Evolutionary conservation across 2,113 vertebrate species (phyloP).

Genomic region (Oryzias javanicus): DNA sequence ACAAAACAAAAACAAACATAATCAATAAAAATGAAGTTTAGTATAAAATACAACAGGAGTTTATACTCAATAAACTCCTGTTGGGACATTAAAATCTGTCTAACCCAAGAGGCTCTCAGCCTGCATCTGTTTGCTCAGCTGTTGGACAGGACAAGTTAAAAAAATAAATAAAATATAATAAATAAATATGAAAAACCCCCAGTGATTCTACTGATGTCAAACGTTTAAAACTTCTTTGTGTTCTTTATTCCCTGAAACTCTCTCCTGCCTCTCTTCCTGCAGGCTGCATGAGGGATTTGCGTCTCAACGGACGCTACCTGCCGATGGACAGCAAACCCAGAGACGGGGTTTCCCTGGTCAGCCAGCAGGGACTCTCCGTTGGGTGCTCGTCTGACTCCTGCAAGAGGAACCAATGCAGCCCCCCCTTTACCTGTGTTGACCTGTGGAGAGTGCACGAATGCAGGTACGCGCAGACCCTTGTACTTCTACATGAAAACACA

Average conservation of each 20-base stretch:
- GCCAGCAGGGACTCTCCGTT: constrained; percentile 76
- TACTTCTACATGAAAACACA: neutral
- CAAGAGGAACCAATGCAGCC: constrained; percentile 83
- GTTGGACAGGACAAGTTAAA: too few relatives aligned
- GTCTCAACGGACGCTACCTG: constrained; percentile 83
- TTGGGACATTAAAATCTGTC: too few relatives aligned
- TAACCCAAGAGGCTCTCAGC: too few relatives aligned
- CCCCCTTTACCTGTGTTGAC: constrained; percentile 85
- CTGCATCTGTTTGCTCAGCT: too few relatives aligned
- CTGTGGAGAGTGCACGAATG: constrained; percentile 89
- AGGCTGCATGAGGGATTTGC: constrained; percentile 88
- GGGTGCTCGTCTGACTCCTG: constrained; percentile 87
- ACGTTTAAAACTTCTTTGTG: too few relatives aligned
- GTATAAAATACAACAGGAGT: too few relatives aligned
- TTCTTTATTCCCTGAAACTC: constrained; percentile 7
- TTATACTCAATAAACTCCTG: too few relatives aligned
- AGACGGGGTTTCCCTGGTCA: constrained; percentile 81
- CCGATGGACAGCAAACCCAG: constrained; percentile 77
- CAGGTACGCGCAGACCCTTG: constrained; percentile 71
- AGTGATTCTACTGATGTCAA: too few relatives aligned
- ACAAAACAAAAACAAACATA: too few relatives aligned
- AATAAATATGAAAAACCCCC: too few relatives aligned
- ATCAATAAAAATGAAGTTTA: too few relatives aligned
- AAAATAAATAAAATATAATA: too few relatives aligned
- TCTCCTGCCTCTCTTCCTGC: constrained; percentile 18